Conservation (phyloP, 2,888 invertebrate genomes). For the Ethmia dodecea region DNA sequence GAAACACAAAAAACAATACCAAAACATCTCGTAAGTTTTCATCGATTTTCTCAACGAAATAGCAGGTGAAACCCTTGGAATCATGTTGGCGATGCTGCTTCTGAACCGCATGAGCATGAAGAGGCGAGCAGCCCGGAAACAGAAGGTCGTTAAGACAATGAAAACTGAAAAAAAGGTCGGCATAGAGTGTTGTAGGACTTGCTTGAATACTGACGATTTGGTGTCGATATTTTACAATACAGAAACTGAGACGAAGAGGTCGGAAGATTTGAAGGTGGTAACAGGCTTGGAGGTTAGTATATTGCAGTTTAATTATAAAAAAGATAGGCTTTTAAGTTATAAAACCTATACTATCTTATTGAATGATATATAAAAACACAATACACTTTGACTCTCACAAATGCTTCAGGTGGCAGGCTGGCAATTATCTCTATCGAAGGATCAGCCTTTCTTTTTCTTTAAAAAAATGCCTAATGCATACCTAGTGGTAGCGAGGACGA, state of each 20-base stretch:
- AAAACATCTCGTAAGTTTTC: too few relatives aligned
- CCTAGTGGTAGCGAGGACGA: too few relatives aligned
- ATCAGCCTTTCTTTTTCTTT: too few relatives aligned
- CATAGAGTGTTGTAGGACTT: constrained; percentile 41
- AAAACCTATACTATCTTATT: background rate
- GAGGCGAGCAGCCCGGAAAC: constrained; percentile 16
- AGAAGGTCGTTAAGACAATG: constrained; percentile 12
- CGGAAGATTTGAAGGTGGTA: constrained; percentile 36
- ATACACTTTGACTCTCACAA: background rate
- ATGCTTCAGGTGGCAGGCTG: too few relatives aligned
- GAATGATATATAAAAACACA: background rate
- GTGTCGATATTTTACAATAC: constrained; percentile 39
- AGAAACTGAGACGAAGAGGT: constrained; percentile 32
- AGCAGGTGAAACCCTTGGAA: too few relatives aligned
- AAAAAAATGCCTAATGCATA: too few relatives aligned
- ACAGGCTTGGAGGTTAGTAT: constrained; percentile 44
- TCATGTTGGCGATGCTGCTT: constrained; percentile 42
- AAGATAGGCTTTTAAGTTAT: background rate
- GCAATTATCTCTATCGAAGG: too few relatives aligned
- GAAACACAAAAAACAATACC: too few relatives aligned
- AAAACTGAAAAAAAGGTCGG: constrained; percentile 12
- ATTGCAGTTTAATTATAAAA: background rate
- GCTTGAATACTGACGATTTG: constrained; percentile 38
- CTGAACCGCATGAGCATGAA: constrained; percentile 32
- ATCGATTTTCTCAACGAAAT: too few relatives aligned